phyloP scores from a whole-genome alignment of 2,888 invertebrate species.

The Pristionchus mayeri region DNA sequence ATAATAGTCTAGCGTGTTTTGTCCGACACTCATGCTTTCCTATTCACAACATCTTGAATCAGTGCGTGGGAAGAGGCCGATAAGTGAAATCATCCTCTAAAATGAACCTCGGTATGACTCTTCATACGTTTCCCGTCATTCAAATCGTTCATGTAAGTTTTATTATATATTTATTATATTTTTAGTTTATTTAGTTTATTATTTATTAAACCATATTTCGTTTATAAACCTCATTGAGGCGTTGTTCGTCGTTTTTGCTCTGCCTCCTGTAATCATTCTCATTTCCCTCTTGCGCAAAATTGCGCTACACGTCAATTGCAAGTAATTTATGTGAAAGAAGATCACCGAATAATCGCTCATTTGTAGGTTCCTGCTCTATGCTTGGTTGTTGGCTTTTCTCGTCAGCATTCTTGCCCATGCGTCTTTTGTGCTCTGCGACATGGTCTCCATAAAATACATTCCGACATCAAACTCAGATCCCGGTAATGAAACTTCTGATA shows the following conservation, averaged over 20 bases:
- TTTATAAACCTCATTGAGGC: no score
- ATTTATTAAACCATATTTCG: no score
- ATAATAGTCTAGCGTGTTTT: no score
- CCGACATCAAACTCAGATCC: not conserved
- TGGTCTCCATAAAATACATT: not conserved
- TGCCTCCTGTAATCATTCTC: not conserved
- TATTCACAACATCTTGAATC: no score
- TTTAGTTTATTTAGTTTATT: no score
- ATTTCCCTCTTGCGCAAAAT: not conserved
- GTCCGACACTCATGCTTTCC: no score
- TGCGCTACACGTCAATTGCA: not conserved
- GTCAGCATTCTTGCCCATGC: not conserved
- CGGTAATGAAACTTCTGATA: not conserved
- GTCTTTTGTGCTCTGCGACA: not conserved
- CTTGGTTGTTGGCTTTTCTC: not conserved
- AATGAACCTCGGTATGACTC: no score
- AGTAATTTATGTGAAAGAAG: not conserved
- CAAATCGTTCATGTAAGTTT: not conserved
- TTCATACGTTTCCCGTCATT: not conserved
- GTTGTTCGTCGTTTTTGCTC: not conserved
- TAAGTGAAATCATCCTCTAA: no score
- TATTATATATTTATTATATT: not conserved
- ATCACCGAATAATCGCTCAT: not conserved
- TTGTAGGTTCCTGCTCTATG: not conserved
- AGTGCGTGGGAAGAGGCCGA: no score